Conservation (phyloP, 1,140 invertebrate species). For the Hylyphantes graminicola region DNA sequence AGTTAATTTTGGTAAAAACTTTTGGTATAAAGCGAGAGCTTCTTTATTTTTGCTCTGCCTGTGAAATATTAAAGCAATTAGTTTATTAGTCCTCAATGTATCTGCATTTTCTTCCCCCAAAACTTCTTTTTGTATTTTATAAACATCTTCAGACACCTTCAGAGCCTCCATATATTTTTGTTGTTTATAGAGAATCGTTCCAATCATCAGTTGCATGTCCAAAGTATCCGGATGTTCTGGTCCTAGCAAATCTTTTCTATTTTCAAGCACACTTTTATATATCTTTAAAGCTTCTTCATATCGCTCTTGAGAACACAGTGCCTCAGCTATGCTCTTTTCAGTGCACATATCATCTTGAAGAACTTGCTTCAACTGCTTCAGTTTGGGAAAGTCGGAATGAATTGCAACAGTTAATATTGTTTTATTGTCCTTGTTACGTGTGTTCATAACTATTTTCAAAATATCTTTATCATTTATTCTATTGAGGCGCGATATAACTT, state of each 20-base stretch:
- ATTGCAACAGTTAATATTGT: neutral
- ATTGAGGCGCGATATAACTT: neutral
- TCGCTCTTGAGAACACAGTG: slow-evolving; percentile 30
- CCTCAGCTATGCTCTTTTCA: slow-evolving; percentile 19
- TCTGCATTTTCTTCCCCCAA: slow-evolving; percentile 62
- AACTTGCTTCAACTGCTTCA: neutral
- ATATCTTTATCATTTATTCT: neutral
- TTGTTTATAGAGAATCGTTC: neutral
- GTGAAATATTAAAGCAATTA: slow-evolving; percentile 62
- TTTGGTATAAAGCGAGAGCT: slow-evolving; percentile 62
- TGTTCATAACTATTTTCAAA: neutral
- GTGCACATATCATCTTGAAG: slow-evolving; percentile 2
- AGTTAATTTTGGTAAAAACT: slow-evolving; percentile 62
- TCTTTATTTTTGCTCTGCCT: slow-evolving; percentile 62
- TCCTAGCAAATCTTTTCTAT: slow-evolving; percentile 53
- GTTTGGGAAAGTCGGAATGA: neutral
- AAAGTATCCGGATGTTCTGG: slow-evolving; percentile 52
- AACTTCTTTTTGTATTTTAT: slow-evolving; percentile 55
- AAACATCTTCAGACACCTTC: slow-evolving; percentile 57
- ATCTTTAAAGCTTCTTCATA: slow-evolving; percentile 53
- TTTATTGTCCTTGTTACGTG: neutral
- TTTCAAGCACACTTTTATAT: slow-evolving; percentile 37
- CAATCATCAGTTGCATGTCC: slow-evolving; percentile 47
- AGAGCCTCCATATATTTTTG: slow-evolving; percentile 61
- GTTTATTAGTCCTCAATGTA: slow-evolving; percentile 60